phyloP scores from a whole-genome alignment of 2,797 vertebrate species.

The Poeciliopsis paucimaculata region DNA sequence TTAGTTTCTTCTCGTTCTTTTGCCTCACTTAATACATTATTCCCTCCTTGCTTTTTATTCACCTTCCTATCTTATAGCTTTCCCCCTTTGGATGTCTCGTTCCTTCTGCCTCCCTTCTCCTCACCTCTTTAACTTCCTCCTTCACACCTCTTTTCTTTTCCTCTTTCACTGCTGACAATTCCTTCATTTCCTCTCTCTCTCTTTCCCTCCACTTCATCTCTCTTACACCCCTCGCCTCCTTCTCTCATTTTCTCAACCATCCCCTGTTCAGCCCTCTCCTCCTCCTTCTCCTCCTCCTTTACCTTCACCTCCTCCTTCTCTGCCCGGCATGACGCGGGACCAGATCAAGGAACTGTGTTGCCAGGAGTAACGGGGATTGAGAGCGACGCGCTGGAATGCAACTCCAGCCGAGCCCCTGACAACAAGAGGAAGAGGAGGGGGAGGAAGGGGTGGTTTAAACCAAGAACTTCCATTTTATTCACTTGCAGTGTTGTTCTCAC shows the following conservation, averaged over 20 bases:
- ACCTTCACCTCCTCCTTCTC: slow-evolving; percentile 44
- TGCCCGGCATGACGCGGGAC: slow-evolving; percentile 72
- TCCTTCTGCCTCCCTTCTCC: slow-evolving; percentile 4
- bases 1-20: not conserved
- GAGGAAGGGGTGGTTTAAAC: slow-evolving; percentile 42
- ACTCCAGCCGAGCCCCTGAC: slow-evolving; percentile 73
- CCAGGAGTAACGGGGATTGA: slow-evolving; percentile 75
- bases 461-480: slow-evolving; percentile 72
- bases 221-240: slow-evolving; percentile 8
- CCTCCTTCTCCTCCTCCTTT: slow-evolving; percentile 1
- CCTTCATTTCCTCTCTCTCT: not conserved
- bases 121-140: slow-evolving; percentile 28
- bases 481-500: slow-evolving; percentile 50
- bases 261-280: not conserved
- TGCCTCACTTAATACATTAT: not conserved
- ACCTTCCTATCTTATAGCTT: slow-evolving; percentile 14
- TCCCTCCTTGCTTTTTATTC: slow-evolving; percentile 15
- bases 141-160: slow-evolving; percentile 12
- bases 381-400: slow-evolving; percentile 75
- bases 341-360: slow-evolving; percentile 79
- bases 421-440: slow-evolving; percentile 55
- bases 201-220: not conserved
- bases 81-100: slow-evolving; percentile 5
- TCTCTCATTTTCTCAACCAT: slow-evolving; percentile 41
- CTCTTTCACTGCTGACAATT: not conserved